These are phyloP conservation scores for Schizopygopsis pylzovi DNA, from an alignment of 2,797 vertebrate species.

Conservation along the genomic window DNA sequence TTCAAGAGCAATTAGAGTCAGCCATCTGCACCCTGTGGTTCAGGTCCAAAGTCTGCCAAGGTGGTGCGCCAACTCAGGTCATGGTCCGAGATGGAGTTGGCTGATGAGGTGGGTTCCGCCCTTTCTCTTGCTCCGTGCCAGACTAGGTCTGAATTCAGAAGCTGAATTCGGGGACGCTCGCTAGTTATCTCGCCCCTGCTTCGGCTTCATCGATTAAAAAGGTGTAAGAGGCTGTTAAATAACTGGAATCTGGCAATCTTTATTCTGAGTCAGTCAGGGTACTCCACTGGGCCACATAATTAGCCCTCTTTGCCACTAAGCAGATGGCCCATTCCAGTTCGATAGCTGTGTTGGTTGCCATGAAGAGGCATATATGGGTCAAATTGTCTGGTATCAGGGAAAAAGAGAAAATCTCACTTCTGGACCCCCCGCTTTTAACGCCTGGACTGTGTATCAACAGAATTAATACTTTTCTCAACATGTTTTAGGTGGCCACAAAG, in stretches of 20 bases:
- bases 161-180: neutral
- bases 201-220: no score
- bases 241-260: no score
- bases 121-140: neutral
- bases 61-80: neutral
- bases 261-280: no score
- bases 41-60: neutral
- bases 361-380: neutral
- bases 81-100: neutral
- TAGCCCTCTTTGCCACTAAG: no score
- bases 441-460: neutral
- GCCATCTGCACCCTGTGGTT: neutral
- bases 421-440: neutral
- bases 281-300: no score
- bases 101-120: neutral
- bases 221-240: no score
- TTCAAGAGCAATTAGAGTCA: neutral
- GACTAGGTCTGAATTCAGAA: neutral
- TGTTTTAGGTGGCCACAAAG: neutral
- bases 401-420: neutral
- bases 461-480: neutral
- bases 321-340: neutral
- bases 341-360: neutral
- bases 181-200: no score
- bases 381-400: neutral